A percentile compares a stretch with the other conserved stretches of the same genome.
These are phyloP conservation scores for Deladenus siricidicola DNA, from an alignment of 2,888 invertebrate species.

Conservation along the genomic window DNA sequence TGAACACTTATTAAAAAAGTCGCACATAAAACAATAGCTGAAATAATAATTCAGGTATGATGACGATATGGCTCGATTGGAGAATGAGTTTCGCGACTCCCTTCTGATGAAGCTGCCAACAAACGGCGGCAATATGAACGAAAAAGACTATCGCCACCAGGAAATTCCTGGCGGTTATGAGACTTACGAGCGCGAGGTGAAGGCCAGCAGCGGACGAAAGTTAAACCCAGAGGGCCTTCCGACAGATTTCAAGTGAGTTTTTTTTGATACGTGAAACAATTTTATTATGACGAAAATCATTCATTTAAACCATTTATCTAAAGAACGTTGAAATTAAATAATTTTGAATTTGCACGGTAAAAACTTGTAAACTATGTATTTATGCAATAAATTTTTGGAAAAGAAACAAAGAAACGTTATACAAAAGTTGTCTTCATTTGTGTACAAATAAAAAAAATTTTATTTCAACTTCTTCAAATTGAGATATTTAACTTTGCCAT, in stretches of 20 bases:
- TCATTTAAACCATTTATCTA: too few relatives aligned
- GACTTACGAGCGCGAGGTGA: conserved; percentile 42
- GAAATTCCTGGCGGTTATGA: conserved; percentile 52
- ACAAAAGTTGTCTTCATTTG: too few relatives aligned
- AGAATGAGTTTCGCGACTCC: conserved; percentile 57
- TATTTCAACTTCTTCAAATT: too few relatives aligned
- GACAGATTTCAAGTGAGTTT: conserved; percentile 38
- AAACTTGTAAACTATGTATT: too few relatives aligned
- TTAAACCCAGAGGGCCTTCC: conserved; percentile 32
- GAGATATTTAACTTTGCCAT: too few relatives aligned
- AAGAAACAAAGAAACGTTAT: too few relatives aligned
- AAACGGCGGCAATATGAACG: conserved; percentile 39
- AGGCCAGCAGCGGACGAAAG: conserved; percentile 28
- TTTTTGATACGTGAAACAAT: too few relatives aligned
- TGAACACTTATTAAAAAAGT: not conserved
- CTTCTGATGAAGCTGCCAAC: conserved; percentile 47
- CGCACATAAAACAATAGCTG: not conserved
- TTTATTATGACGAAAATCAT: too few relatives aligned
- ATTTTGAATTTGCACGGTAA: too few relatives aligned
- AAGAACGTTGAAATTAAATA: too few relatives aligned
- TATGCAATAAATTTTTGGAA: too few relatives aligned
- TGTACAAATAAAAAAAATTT: too few relatives aligned
- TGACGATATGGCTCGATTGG: conserved; percentile 44
- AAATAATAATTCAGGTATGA: conserved; percentile 37
- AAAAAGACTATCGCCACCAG: conserved; percentile 43